Evolutionary conservation across 2,888 invertebrate genomes (phyloP).

Genomic region (Parnassius glacialis): DNA sequence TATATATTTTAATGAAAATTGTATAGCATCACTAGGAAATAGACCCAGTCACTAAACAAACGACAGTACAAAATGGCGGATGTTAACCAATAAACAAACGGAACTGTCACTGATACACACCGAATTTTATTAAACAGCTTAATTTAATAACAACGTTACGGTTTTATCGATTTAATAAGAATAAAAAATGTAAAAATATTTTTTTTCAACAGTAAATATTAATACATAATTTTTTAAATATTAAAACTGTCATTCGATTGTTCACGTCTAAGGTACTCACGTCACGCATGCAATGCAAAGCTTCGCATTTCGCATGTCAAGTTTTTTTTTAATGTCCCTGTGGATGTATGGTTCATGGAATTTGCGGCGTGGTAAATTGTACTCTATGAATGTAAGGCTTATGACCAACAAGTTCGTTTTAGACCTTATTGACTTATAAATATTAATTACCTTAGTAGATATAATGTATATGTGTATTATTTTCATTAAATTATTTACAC

Average conservation of each 20-base stretch:
- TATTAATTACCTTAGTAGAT: no score
- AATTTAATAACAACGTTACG: constrained; percentile 42
- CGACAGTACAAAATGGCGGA: constrained; percentile 81
- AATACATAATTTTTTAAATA: constrained; percentile 65
- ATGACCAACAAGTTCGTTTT: no score
- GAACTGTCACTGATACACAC: constrained; percentile 66
- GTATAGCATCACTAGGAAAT: constrained; percentile 69
- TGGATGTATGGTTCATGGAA: constrained; percentile 1
- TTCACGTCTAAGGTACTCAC: constrained; percentile 57
- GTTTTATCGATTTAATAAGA: constrained; percentile 53
- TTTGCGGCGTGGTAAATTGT: constrained; percentile 9
- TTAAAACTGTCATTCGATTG: constrained; percentile 72
- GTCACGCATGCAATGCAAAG: constrained; percentile 45
- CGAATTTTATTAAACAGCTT: constrained; percentile 50
- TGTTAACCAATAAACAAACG: constrained; percentile 80
- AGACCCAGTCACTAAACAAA: constrained; percentile 78
- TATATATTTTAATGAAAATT: constrained; percentile 61
- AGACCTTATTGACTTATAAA: no score
- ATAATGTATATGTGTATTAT: no score
- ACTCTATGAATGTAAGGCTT: not conserved
- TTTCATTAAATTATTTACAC: no score
- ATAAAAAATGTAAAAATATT: constrained; percentile 70
- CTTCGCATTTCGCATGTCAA: constrained; percentile 37
- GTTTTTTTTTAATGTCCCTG: constrained; percentile 27
- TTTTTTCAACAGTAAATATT: constrained; percentile 56